Percentiles rank a stretch among this genome's conserved stretches.
Evolutionary conservation across 1,140 invertebrate species (phyloP).

Genomic region (Neodiprion fabricii): DNA sequence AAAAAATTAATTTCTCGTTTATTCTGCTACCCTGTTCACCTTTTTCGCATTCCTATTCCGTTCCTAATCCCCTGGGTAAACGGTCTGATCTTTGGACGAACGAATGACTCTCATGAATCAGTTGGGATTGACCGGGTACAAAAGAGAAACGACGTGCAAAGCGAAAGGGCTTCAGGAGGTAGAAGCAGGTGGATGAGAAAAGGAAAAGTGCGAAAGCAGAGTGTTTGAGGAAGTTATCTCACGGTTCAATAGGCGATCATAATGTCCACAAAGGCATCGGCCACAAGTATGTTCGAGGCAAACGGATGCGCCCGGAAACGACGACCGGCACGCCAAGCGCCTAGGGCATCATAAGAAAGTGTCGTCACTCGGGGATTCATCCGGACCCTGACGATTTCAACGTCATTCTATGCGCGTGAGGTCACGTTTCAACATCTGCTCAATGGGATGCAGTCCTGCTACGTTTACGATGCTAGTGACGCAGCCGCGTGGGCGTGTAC

Average conservation of each 20-base stretch:
- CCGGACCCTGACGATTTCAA: neutral
- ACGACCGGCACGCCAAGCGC: neutral
- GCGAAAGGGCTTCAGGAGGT: neutral
- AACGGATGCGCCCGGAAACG: neutral
- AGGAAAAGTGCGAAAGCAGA: neutral
- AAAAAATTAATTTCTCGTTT: neutral
- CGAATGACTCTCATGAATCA: neutral
- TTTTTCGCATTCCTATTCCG: neutral
- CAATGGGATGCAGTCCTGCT: neutral
- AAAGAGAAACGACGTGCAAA: neutral
- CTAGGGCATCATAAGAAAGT: slow-evolving; percentile 2
- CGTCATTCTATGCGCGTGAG: neutral
- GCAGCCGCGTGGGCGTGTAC: neutral
- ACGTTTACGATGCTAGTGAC: slow-evolving; percentile 1
- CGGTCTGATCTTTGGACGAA: neutral
- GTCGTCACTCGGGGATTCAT: neutral
- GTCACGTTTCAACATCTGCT: neutral
- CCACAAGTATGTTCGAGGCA: neutral
- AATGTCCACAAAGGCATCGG: neutral
- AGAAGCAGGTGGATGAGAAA: neutral
- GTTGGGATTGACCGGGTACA: neutral
- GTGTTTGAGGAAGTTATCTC: slow-evolving; percentile 2
- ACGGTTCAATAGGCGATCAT: slow-evolving; percentile 1
- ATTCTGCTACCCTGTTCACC: neutral
- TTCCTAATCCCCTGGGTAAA: slow-evolving; percentile 7